Conservation (phyloP, 2,888 invertebrate genomes). For the Gibbula magus region DNA sequence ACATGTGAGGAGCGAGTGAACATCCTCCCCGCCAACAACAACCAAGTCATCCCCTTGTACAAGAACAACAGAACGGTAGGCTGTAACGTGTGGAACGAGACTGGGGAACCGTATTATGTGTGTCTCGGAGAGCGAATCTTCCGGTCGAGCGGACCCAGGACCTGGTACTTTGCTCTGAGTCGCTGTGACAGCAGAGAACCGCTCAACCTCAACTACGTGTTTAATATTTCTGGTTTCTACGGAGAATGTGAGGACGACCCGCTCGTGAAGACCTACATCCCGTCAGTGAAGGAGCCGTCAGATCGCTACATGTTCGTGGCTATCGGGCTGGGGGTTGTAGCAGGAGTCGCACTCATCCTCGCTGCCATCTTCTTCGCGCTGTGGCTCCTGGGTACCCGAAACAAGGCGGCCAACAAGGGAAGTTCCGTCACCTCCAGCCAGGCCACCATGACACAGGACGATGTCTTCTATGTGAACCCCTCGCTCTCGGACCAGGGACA, state of each 20-base stretch:
- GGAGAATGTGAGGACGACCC: conserved; percentile 69
- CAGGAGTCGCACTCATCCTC: conserved; percentile 58
- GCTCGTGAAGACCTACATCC: conserved; percentile 55
- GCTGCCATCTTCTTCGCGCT: conserved; percentile 62
- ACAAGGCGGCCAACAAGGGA: conserved; percentile 51
- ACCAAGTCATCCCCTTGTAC: conserved; percentile 65
- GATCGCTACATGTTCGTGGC: conserved; percentile 55
- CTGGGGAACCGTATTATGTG: conserved; percentile 59
- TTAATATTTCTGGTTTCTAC: conserved; percentile 66
- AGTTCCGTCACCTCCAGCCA: conserved; percentile 68
- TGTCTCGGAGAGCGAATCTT: conserved; percentile 67
- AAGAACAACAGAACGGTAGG: conserved; percentile 57
- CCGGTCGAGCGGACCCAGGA: conserved; percentile 59
- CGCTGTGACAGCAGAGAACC: conserved; percentile 53
- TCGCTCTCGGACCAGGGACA: conserved; percentile 65
- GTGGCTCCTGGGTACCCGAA: conserved; percentile 57
- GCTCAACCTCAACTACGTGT: conserved; percentile 63
- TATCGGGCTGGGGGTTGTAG: conserved; percentile 63
- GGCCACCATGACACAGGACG: conserved; percentile 69
- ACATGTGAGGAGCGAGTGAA: conserved; percentile 58
- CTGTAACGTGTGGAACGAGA: conserved; percentile 57
- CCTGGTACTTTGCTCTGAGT: conserved; percentile 67
- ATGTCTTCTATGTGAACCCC: conserved; percentile 70
- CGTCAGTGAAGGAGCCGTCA: conserved; percentile 39
- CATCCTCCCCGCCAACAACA: conserved; percentile 59